phyloP scores from a whole-genome alignment of 2,888 invertebrate species.

The Geophilus truncorum region DNA sequence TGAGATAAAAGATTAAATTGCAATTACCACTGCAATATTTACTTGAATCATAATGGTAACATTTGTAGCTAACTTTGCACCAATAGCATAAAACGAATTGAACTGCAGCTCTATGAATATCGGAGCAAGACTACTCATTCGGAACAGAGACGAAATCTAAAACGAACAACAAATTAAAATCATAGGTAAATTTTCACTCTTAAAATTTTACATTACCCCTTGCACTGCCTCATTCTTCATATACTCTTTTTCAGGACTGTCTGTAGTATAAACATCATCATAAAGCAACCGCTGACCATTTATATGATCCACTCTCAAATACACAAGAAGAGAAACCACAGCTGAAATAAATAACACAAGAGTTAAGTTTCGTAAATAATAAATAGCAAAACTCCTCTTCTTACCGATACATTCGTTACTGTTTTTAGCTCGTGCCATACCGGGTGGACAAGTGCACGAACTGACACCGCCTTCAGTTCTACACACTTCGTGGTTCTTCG shows the following conservation, averaged over 20 bases:
- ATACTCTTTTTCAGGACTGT: conserved; percentile 73
- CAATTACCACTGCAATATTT: not conserved
- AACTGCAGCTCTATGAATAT: conserved; percentile 76
- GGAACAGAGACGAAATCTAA: conserved; percentile 84
- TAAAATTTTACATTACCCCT: conserved; percentile 63
- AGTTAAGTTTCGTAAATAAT: not conserved
- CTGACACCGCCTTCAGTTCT: conserved; percentile 79
- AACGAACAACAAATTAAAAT: conserved; percentile 36
- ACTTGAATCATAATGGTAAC: conserved; percentile 64
- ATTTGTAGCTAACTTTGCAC: conserved; percentile 72
- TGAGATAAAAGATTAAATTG: not conserved
- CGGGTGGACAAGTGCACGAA: conserved; percentile 80
- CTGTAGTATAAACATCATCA: conserved; percentile 65
- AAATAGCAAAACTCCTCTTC: not conserved
- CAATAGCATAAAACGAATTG: conserved; percentile 69
- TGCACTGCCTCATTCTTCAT: conserved; percentile 78
- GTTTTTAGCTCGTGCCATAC: conserved; percentile 60
- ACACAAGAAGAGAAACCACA: conserved; percentile 71
- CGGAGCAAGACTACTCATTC: conserved; percentile 84
- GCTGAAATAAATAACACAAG: conserved; percentile 45
- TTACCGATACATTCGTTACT: conserved; percentile 67
- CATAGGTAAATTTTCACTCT: not conserved
- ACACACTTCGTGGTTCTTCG: conserved; percentile 79
- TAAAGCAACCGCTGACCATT: conserved; percentile 74
- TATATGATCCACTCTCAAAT: conserved; percentile 73